These are phyloP conservation scores for Cerastis leucographa DNA, from an alignment of 2,888 invertebrate genomes.

Conservation along the genomic window DNA sequence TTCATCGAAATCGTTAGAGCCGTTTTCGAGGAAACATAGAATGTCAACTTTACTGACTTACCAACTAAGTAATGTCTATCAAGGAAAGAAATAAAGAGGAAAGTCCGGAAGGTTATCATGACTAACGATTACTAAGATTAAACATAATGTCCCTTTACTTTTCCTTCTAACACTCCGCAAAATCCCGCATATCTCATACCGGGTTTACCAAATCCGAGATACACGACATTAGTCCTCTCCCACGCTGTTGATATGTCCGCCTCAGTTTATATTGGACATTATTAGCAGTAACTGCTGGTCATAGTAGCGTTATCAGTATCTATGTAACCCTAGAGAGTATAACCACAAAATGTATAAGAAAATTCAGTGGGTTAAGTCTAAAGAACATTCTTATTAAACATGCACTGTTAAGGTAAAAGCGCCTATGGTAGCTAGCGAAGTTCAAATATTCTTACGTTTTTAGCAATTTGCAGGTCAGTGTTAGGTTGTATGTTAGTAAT, in stretches of 20 bases:
- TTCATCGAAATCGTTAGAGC: no score
- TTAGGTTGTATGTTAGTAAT: no score
- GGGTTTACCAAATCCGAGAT: conserved; percentile 34
- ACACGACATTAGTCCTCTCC: background rate
- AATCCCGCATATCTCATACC: conserved; percentile 7
- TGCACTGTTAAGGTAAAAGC: no score
- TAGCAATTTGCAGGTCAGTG: no score
- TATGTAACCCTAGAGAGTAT: conserved; percentile 14
- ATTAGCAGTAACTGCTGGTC: conserved; percentile 27
- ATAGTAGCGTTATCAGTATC: background rate
- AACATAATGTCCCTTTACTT: conserved; percentile 4
- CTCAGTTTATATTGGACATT: conserved; percentile 48
- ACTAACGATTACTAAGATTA: background rate
- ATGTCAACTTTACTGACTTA: background rate
- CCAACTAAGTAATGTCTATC: background rate
- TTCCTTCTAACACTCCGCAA: conserved; percentile 5
- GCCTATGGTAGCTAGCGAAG: no score
- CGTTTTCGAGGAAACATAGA: background rate
- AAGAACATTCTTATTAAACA: no score
- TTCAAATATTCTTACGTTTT: no score
- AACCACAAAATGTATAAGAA: background rate
- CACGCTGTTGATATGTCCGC: conserved; percentile 10
- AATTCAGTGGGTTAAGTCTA: background rate
- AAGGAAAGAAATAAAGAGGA: background rate
- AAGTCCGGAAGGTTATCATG: background rate